Evolutionary conservation across 2,113 vertebrate species (phyloP).

Genomic region (Tinamus guttatus): DNA sequence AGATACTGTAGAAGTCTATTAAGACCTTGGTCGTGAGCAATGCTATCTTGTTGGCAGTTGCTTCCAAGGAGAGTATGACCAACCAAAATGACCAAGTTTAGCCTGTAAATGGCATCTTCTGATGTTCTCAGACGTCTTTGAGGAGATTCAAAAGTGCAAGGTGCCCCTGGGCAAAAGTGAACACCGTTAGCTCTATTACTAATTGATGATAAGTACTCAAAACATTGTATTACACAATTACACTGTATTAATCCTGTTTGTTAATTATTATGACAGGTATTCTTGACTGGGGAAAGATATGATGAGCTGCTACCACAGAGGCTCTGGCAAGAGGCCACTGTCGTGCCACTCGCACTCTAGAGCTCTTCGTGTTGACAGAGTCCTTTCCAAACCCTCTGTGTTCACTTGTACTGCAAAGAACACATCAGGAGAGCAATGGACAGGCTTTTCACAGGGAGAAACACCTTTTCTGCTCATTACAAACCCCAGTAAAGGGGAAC

Average conservation of each 20-base stretch:
- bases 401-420: not conserved
- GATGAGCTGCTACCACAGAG: not conserved
- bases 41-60: fast-evolving
- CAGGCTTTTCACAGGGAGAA: not conserved
- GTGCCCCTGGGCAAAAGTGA: not conserved
- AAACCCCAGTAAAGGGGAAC: not conserved
- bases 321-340: not conserved
- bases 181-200: not conserved
- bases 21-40: not conserved
- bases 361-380: not conserved
- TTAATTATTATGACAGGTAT: not conserved
- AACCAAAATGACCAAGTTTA: not conserved
- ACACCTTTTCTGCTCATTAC: not conserved
- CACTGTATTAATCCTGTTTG: not conserved
- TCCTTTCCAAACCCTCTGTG: not conserved
- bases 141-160: not conserved
- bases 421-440: not conserved
- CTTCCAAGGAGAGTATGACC: not conserved
- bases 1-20: not conserved
- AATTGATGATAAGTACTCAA: not conserved
- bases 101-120: no score
- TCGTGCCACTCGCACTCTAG: fast-evolving
- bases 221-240: not conserved
- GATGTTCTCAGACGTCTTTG: not conserved
- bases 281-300: not conserved